Conservation (phyloP, 2,797 vertebrate species). For the Anabacerthia variegaticeps region DNA sequence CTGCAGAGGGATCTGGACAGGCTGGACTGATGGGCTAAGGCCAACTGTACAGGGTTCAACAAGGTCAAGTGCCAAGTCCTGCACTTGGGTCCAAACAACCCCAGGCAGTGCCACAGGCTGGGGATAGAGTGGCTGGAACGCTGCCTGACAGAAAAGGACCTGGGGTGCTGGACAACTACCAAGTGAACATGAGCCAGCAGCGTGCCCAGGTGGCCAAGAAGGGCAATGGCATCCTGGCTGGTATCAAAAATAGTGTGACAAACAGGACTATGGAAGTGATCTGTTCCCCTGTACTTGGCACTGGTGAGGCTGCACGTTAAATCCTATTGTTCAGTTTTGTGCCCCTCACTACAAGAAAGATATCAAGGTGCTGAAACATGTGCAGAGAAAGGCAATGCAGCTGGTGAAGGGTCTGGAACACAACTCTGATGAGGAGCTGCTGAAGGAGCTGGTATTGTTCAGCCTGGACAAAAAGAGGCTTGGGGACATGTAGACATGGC, state of each 20-base stretch:
- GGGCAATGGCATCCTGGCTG: background rate
- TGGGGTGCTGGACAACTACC: background rate
- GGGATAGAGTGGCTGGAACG: background rate
- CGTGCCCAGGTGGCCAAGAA: background rate
- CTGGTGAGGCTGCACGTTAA: background rate
- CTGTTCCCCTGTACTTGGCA: background rate
- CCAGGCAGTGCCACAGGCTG: background rate
- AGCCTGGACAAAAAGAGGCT: background rate
- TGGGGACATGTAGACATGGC: background rate
- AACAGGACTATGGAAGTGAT: background rate
- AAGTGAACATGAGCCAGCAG: background rate
- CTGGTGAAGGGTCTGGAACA: background rate
- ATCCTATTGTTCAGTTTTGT: background rate
- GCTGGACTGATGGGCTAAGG: background rate
- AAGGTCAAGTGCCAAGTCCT: background rate
- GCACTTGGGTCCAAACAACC: background rate
- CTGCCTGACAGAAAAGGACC: background rate
- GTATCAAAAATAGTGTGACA: background rate
- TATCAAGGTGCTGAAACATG: fast-evolving
- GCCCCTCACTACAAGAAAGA: background rate
- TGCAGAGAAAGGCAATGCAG: background rate
- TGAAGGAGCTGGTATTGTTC: background rate
- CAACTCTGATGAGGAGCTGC: background rate
- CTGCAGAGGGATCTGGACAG: background rate
- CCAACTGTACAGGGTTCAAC: background rate